Conservation (phyloP, 2,113 vertebrate species). For the Neolamprologus devosi region DNA sequence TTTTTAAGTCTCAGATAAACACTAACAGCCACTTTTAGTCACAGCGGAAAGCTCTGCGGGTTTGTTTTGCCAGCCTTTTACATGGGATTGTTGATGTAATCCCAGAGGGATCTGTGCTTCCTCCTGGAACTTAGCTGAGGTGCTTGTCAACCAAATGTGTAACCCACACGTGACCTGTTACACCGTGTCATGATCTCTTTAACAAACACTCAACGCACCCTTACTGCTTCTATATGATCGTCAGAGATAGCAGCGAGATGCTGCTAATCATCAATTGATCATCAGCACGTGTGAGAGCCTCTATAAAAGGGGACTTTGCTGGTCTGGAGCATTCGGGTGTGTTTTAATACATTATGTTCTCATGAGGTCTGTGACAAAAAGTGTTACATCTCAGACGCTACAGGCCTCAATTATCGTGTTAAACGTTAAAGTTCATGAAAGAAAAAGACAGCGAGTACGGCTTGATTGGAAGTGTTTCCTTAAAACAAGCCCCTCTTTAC, state of each 20-base stretch:
- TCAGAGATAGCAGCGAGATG: rapidly evolving
- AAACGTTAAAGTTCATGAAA: neutral
- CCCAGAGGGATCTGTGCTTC: neutral
- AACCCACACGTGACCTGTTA: neutral
- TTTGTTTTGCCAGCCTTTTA: neutral
- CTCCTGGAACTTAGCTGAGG: neutral
- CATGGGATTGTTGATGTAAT: rapidly evolving
- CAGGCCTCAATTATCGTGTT: rapidly evolving
- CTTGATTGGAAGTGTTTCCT: neutral
- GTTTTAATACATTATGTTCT: neutral
- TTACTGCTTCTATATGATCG: rapidly evolving
- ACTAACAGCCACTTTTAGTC: rapidly evolving
- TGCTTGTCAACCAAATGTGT: neutral
- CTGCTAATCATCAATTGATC: neutral
- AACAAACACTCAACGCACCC: neutral
- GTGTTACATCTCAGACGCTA: neutral
- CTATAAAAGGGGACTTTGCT: rapidly evolving
- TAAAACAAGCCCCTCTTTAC: neutral
- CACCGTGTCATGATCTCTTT: neutral
- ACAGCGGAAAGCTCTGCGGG: rapidly evolving
- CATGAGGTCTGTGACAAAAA: neutral
- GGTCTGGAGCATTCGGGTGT: neutral
- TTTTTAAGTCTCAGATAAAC: neutral
- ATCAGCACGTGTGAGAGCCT: rapidly evolving
- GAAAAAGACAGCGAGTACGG: rapidly evolving